Conservation (phyloP, 2,113 vertebrate genomes). For the Calypte anna region DNA sequence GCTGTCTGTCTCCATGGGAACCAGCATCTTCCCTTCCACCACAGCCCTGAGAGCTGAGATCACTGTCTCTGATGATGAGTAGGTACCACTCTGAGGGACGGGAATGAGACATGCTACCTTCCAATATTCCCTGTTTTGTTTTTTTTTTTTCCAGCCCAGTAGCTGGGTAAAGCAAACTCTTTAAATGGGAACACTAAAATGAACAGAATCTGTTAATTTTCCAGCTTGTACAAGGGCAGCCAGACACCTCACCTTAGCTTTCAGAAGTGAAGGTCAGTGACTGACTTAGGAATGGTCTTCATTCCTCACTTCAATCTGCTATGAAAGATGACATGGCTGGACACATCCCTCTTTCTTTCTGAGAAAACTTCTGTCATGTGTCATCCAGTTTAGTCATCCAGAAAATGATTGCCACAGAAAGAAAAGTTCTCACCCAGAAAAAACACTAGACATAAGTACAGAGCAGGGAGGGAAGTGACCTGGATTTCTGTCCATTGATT, state of each 20-base stretch:
- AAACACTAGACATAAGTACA: not conserved
- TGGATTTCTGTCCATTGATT: not conserved
- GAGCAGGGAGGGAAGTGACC: not conserved
- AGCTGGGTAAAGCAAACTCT: not conserved
- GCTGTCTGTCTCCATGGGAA: constrained; percentile 41
- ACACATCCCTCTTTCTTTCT: not conserved
- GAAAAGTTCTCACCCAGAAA: not conserved
- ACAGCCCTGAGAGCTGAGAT: not conserved
- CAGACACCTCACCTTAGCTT: not conserved
- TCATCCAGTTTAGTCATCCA: not conserved
- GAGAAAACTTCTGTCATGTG: not conserved
- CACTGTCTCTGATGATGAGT: rapidly evolving
- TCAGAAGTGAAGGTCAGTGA: not conserved
- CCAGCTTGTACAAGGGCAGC: not conserved
- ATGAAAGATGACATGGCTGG: not conserved
- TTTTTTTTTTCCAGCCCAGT: not conserved
- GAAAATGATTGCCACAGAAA: not conserved
- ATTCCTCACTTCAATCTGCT: not conserved
- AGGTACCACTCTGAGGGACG: rapidly evolving
- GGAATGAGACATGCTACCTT: not conserved
- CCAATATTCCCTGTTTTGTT: not conserved
- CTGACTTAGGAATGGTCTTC: not conserved
- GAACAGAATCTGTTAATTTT: not conserved
- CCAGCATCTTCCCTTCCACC: not conserved
- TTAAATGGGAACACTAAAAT: not conserved